Conservation (phyloP, 2,888 invertebrate genomes). For the Eudasyphora cyanicolor region DNA sequence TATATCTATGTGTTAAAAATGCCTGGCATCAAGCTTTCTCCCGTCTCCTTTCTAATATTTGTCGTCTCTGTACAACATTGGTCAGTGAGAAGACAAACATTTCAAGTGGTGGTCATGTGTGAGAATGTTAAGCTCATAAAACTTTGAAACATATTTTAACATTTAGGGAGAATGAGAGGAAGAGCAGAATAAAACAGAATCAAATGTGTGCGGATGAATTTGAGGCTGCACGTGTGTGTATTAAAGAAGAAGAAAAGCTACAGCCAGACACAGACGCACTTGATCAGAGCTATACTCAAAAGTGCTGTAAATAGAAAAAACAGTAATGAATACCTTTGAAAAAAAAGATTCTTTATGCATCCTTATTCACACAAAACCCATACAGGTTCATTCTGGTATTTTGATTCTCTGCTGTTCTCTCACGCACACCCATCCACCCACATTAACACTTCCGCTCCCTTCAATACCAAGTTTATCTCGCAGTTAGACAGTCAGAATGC, state of each 20-base stretch:
- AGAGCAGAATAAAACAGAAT: not conserved
- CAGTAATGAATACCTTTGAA: conserved; percentile 9
- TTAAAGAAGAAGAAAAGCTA: not conserved
- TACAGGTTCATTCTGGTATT: not conserved
- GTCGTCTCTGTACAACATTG: conserved; percentile 1
- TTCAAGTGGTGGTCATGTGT: conserved; percentile 28
- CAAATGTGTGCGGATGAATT: not conserved
- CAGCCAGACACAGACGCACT: not conserved
- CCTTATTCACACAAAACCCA: not conserved
- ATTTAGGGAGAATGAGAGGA: not conserved
- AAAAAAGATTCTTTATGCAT: conserved; percentile 25
- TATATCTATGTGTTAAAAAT: not conserved
- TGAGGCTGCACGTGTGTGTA: not conserved
- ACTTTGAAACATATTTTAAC: conserved; percentile 43
- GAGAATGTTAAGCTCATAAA: conserved; percentile 46
- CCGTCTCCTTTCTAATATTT: not conserved
- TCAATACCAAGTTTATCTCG: not conserved
- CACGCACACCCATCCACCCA: not conserved
- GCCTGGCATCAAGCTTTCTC: conserved; percentile 4
- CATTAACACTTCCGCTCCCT: not conserved
- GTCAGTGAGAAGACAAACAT: conserved; percentile 17
- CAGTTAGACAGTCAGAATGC: not conserved
- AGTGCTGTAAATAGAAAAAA: not conserved
- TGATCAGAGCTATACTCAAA: not conserved
- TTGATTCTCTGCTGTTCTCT: not conserved